Evolutionary conservation across 2,113 vertebrate genomes (phyloP).

Genomic region (Mungos mungo): DNA sequence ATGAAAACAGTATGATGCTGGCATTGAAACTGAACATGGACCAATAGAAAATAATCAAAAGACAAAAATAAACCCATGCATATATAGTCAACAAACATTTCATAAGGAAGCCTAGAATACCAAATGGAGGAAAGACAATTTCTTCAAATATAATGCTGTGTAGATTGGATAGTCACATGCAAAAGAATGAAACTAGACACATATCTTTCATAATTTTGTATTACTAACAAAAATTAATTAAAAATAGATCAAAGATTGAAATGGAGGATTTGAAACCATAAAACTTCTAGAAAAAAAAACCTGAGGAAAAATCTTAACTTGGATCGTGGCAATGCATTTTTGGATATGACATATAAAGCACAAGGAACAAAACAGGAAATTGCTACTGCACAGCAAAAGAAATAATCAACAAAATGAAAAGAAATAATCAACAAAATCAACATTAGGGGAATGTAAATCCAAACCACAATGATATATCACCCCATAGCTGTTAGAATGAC

Average conservation of each 20-base stretch:
- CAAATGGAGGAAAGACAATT: background rate
- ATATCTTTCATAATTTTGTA: background rate
- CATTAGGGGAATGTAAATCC: background rate
- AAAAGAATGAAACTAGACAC: background rate
- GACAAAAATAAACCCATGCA: background rate
- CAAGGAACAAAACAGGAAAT: background rate
- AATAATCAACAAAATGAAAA: background rate
- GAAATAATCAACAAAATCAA: background rate
- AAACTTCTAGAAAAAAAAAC: background rate
- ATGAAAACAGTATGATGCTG: background rate
- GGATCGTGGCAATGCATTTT: background rate
- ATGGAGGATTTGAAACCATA: background rate
- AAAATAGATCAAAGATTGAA: background rate
- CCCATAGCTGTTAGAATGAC: background rate
- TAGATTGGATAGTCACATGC: background rate
- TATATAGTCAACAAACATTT: background rate
- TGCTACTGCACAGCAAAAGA: background rate
- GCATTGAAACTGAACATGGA: background rate
- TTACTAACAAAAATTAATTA: background rate
- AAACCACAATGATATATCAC: background rate
- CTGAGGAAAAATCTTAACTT: background rate
- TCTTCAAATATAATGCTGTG: background rate
- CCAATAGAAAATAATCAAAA: background rate
- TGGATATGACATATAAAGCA: background rate
- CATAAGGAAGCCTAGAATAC: background rate